Evolutionary conservation across 2,797 vertebrate species (phyloP).

Genomic region (Polyboroides typus): DNA sequence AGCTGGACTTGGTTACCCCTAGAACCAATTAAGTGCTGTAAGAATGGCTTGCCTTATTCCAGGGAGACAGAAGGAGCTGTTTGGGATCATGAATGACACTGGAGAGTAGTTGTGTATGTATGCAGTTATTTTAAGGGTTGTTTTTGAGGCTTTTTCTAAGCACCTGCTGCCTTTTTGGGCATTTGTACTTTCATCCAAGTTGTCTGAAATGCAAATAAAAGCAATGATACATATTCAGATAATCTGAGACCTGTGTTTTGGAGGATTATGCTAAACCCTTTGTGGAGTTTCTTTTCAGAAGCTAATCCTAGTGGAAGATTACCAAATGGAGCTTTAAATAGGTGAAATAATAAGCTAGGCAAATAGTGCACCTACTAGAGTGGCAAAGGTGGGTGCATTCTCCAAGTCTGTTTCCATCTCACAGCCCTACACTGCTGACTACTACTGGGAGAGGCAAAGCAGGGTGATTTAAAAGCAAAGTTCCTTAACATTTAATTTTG

Average conservation of each 20-base stretch:
- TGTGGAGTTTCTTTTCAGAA: background rate
- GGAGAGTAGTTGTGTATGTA: background rate
- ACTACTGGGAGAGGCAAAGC: background rate
- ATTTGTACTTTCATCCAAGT: conserved; percentile 4
- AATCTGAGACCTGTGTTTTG: background rate
- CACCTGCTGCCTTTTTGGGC: conserved; percentile 10
- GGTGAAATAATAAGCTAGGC: background rate
- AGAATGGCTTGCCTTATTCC: conserved; percentile 23
- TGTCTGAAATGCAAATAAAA: conserved; percentile 50
- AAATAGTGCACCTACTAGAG: background rate
- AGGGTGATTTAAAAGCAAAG: background rate
- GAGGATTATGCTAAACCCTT: background rate
- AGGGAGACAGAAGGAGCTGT: background rate
- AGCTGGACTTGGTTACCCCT: conserved; percentile 45
- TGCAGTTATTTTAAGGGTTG: background rate
- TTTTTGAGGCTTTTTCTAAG: conserved; percentile 4
- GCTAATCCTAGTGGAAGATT: background rate
- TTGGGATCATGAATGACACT: background rate
- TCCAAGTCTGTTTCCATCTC: background rate
- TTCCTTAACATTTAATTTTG: background rate
- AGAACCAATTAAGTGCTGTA: conserved; percentile 21
- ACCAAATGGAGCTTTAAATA: background rate
- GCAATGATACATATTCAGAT: background rate
- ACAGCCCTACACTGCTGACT: background rate
- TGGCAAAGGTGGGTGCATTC: background rate